Percentiles rank a stretch among this genome's conserved stretches.
Conservation (phyloP, 2,888 invertebrate genomes). For the Hirudinaria manillensis region DNA sequence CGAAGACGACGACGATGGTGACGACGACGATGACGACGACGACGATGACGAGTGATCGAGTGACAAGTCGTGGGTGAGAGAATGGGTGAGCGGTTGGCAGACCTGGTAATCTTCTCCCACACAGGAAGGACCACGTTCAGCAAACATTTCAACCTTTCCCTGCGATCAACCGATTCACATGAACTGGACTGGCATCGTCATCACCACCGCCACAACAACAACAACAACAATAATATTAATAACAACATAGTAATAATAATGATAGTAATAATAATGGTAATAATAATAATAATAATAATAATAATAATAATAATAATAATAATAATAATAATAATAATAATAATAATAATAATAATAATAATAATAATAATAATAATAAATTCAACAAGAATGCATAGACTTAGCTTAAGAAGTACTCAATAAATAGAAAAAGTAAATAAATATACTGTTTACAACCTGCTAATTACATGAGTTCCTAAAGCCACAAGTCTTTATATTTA, state of each 20-base stretch:
- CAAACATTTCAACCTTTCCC: slow-evolving; percentile 7
- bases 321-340: background rate
- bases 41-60: background rate
- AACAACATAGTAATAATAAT: background rate
- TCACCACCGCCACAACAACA: background rate
- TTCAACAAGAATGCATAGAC: too few species aligned
- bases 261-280: background rate
- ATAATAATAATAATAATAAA: background rate
- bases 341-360: slow-evolving; percentile 4
- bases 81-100: too few species aligned
- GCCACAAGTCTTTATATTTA: too few species aligned
- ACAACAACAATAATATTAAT: background rate
- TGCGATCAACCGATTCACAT: background rate
- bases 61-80: too few species aligned
- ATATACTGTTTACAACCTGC: too few species aligned
- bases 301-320: background rate
- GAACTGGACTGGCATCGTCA: background rate
- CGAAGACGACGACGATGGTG: background rate
- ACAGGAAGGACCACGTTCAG: background rate
- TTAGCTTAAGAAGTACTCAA: too few species aligned
- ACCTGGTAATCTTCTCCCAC: background rate
- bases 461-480: too few species aligned
- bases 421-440: too few species aligned
- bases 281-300: background rate
- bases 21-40: slow-evolving; percentile 8